Base-by-base conservation (phyloP, 35 echinoderm and acorn worm genomes). In the Apostichopus parvimensis region DNA sequence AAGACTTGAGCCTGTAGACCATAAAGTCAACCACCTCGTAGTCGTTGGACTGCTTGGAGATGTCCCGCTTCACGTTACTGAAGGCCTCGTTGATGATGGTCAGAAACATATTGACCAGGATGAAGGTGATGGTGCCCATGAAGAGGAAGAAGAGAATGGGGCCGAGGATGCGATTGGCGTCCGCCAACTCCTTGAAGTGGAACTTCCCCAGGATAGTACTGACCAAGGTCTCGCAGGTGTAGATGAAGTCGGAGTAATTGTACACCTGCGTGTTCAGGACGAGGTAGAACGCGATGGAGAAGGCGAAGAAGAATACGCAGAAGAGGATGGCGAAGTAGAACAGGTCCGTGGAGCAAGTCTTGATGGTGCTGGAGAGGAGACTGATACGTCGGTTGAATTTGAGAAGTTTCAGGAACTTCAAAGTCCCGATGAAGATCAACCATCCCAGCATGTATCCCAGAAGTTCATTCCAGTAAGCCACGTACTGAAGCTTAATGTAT, bases 21-120 rank as follows among this genome's bases (percentile, higher is more conserved):
- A 98, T 98, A 82, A 98, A 98, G 66, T 98, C 96, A 14, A 98
- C 96, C 86, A 95, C 94, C 84, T 95, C 96, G 54, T 90, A 98
- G 45, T 98, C 94, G 68, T 95, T 95, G 56, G 96, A 92, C 86
- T 94, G 90, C 53, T 94, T 88, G 78, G 85, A 75, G 58, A 93
- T 94, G 84, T 98, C 92, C 0, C 54, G 53, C 54, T 95, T 98
- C 8, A 98, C 96, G 8, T 92, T 88, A 11, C 86, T 89, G 93
- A 98, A 98, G 3, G 94, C 93, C 53, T 98, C 96, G 34, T 94
- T 95, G 75, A 98, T 87, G 91, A 98, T 98, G 55, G 96, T 98
- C 34, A 95, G 91, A 76, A 98, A 95, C 96, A 98, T 98, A 83
- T 98, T 98, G 91, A 98, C 91, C 15, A 98, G 93, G 79, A 98